Conservation (phyloP, 2,888 invertebrate genomes). For the Koerneria pararmatus region DNA sequence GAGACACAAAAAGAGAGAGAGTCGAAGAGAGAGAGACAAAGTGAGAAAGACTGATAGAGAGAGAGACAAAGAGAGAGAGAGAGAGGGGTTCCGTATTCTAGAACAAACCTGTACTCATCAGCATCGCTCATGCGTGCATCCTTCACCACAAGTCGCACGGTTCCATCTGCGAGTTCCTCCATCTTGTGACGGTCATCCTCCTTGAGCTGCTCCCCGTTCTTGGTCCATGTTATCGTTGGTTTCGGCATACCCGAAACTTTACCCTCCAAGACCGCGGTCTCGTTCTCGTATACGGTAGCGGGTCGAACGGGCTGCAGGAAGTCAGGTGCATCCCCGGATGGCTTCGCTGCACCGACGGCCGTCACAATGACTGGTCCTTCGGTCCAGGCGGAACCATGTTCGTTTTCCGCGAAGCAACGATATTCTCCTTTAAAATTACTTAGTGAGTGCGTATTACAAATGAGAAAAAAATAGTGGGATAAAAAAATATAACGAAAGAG, state of each 20-base stretch:
- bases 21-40: too few relatives aligned
- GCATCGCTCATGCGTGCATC: slow-evolving; percentile 71
- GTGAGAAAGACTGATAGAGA: too few relatives aligned
- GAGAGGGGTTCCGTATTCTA: too few relatives aligned
- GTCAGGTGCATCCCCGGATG: slow-evolving; percentile 60
- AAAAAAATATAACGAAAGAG: slow-evolving; percentile 21
- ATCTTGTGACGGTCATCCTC: slow-evolving; percentile 35
- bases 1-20: too few relatives aligned
- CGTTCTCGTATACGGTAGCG: slow-evolving; percentile 51
- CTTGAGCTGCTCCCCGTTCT: slow-evolving; percentile 67
- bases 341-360: slow-evolving; percentile 61
- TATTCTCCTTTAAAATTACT: background rate
- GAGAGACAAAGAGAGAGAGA: too few relatives aligned
- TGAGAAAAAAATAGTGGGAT: background rate
- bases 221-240: slow-evolving; percentile 91
- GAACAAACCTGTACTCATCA: slow-evolving; percentile 74
- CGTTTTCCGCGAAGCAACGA: slow-evolving; percentile 75
- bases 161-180: slow-evolving; percentile 53
- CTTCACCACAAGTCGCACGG: slow-evolving; percentile 69
- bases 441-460: background rate
- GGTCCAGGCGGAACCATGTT: slow-evolving; percentile 60
- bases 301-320: slow-evolving; percentile 59
- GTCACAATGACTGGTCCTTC: slow-evolving; percentile 55
- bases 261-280: slow-evolving; percentile 62
- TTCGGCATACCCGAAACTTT: slow-evolving; percentile 75